A percentile compares a stretch with the other conserved stretches of the same genome.
phyloP scores from a whole-genome alignment of 2,797 vertebrate species.

The Dendrocincla tyrannina region DNA sequence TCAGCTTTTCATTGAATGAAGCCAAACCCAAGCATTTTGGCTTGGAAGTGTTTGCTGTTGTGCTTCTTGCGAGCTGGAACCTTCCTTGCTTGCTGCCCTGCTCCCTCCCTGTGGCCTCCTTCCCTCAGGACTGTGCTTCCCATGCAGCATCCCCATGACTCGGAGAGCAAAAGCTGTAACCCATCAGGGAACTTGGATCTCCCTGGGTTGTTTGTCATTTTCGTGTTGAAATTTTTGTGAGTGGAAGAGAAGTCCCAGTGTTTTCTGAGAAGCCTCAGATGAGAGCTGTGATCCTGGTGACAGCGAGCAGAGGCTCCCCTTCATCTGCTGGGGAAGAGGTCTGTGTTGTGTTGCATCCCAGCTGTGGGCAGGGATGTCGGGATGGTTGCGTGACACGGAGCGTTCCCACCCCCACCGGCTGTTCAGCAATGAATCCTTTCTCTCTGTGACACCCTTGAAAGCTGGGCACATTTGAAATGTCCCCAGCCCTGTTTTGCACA shows the following conservation, averaged over 20 bases:
- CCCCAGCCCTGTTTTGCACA: background rate
- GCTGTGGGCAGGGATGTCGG: background rate
- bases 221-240: background rate
- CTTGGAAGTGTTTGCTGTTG: background rate
- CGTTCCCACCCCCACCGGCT: background rate
- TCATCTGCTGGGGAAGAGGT: background rate
- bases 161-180: background rate
- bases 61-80: background rate
- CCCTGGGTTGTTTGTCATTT: background rate
- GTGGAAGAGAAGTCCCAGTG: background rate
- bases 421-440: background rate
- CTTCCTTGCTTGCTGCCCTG: background rate
- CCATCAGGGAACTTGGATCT: background rate
- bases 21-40: slow-evolving; percentile 14
- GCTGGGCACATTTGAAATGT: background rate
- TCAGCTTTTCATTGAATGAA: slow-evolving; percentile 5
- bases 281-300: background rate
- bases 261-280: background rate
- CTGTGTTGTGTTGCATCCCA: background rate
- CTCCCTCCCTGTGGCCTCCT: background rate
- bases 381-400: background rate
- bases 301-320: background rate
- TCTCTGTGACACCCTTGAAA: background rate
- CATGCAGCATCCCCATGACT: background rate
- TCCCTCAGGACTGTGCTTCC: background rate